These are phyloP conservation scores for Protobothrops mucrosquamatus DNA, from an alignment of 2,113 vertebrate species.

Conservation along the genomic window DNA sequence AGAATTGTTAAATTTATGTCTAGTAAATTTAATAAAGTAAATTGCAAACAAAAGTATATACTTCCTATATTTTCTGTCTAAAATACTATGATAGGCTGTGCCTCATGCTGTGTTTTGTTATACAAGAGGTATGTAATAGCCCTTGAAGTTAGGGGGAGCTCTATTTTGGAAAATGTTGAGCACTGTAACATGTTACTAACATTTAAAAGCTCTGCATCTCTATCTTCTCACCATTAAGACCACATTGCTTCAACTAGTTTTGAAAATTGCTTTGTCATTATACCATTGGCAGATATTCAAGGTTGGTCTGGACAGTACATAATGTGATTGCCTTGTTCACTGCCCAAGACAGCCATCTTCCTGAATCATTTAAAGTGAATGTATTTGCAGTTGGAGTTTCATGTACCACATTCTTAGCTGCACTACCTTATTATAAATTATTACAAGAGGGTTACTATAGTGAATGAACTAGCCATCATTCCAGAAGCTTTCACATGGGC, in stretches of 20 bases:
- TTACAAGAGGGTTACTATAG: not conserved
- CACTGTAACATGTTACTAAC: not conserved
- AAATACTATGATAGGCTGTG: not conserved
- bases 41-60: not conserved
- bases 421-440: not conserved
- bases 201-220: not conserved
- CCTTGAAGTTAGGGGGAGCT: not conserved
- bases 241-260: not conserved
- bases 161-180: not conserved
- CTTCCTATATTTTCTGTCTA: not conserved
- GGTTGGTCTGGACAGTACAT: slow-evolving; percentile 4
- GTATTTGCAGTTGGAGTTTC: not conserved
- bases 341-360: not conserved
- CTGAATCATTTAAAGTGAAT: not conserved
- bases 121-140: not conserved
- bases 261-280: slow-evolving; percentile 23
- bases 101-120: not conserved
- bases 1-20: not conserved
- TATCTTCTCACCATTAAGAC: not conserved
- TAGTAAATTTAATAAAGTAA: not conserved
- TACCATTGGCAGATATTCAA: not conserved
- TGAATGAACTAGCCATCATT: not conserved
- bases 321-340: slow-evolving; percentile 4
- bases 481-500: not conserved
- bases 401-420: not conserved